Base-by-base conservation (phyloP, 2,113 vertebrate genomes). In the Phalacrocorax aristotelis region DNA sequence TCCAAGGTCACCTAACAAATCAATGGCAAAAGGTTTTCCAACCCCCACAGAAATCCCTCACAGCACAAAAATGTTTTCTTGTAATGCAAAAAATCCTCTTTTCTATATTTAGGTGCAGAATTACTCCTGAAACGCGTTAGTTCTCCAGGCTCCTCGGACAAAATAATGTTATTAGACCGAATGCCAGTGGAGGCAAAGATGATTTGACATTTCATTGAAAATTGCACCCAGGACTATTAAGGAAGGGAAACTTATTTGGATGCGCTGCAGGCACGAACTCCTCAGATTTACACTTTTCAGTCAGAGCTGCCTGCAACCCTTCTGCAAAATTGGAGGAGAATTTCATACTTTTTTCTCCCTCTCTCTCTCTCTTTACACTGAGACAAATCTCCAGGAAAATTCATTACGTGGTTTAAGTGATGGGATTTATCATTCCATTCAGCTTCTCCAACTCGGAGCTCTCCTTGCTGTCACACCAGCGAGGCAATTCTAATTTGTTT, bases 351-450 rank as follows among this genome's bases (percentile, higher is more conserved):
- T 30, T 40, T 34, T 2, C 15, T 22, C 40, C 44, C 23, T 34
- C 48, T 38, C 51, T 26, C 51, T 26, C 61, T 46, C 91, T 49
- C 64, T 90, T 91, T 88, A 82, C 79, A 82, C 96, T 75, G 95
- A 98, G 96, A 95, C 96, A 97, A 96, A 97, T 97, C 96, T 96
- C 95, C 96, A 86, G 91, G 95, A 97, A 97, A 96, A 64, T 49
- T 88, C 55, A 57, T 93, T 92, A 92, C 54, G 55, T 27, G 81
- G 61, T 97, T 89, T 94, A 89, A 93, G 93, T 70, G 55, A 74
- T 77, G 92, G 83, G 91, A 84, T 92, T 94, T 90, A 90, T 95
- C 87, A 90, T 90, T 75, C 64, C 60, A 93, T 80, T 58, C 96
- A 71, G 89, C 78, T 82, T 20, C 66, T 22, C 34, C 77, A n/a